Conservation (phyloP, 1,140 invertebrate genomes). For the Triops cancriformis region DNA sequence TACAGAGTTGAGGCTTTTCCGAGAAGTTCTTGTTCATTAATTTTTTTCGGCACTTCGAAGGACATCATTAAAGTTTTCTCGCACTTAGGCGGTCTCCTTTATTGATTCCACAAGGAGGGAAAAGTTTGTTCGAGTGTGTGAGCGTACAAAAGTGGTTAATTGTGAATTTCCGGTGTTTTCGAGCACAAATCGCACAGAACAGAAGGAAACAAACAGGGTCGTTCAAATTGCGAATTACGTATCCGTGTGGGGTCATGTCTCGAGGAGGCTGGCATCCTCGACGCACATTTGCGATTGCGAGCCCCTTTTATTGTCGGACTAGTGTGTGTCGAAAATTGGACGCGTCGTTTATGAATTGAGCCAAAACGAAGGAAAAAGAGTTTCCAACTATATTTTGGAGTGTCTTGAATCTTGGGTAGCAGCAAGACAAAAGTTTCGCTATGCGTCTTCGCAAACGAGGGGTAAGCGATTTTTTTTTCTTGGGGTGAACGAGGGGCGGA, state of each 20-base stretch:
- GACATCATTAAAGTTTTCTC: no score
- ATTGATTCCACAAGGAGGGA: background rate
- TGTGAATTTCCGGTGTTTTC: background rate
- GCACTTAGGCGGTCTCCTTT: background rate
- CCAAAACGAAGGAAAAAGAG: background rate
- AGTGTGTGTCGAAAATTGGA: background rate
- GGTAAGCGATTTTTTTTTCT: background rate
- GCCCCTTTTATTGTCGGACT: background rate
- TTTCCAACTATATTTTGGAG: background rate
- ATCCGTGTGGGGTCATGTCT: background rate
- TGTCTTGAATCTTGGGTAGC: constrained; percentile 5
- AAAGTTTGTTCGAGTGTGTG: background rate
- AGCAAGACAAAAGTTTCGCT: background rate
- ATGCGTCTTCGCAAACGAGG: constrained; percentile 1
- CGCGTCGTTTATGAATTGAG: background rate
- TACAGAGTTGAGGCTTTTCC: no score
- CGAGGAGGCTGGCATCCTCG: background rate
- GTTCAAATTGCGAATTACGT: background rate
- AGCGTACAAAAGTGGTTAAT: background rate
- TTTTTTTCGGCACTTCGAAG: no score
- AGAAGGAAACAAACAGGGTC: background rate
- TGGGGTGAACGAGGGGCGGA: background rate
- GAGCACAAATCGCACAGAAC: background rate
- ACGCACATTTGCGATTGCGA: constrained; percentile 7
- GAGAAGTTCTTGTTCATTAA: no score